Evolutionary conservation across 2,888 invertebrate species (phyloP), one percentile per base, ranked within the genome.

Genomic region (Himalopsyche japonica): DNA sequence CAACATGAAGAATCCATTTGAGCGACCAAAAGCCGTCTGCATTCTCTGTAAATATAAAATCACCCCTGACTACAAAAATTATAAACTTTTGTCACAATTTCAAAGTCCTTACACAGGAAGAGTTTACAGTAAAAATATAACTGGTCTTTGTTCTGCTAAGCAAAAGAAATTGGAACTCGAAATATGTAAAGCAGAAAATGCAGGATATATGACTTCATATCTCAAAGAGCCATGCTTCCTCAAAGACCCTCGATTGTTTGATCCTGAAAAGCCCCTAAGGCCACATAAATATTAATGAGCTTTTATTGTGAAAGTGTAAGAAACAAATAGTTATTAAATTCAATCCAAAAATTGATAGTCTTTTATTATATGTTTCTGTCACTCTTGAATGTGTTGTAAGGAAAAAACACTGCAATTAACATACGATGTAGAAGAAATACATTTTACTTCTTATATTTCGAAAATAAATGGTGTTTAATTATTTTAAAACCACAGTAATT

Each of bases 91-190:
- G 6, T 97, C 98, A 0, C 99, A 99, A 90, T 99, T 99, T 90
- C 96, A 99, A 89, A 99, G 99, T 47, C 96, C 97, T 0, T 98
- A 96, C 89, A 99, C 99, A 0, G 99, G 99, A 0, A 93, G 95
- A 87, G 94, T 98, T 86, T 99, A 98, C 89, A 97, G 97, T 0
- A 94, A 96, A 82, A 97, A 99, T 88, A 97, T 99, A 70, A 99
- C 99, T 5, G 98, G 99, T 0, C 93, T 99, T 76, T 99, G 99
- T 89, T 93, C 94, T 89, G 89, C 91, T 8, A 97, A 98, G 89
- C 98, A 99, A 88, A 92, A 92, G 76, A 90, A 93, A 87, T 94
- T 98, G 0, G 95, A 96, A 89, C 89, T 88, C 6, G 96, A 97
- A 89, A 96, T 98, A 49, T 88, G 88, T 0, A 95, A 96, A 89